Conservation (phyloP, 2,888 invertebrate genomes). For the Tineola bisselliella region DNA sequence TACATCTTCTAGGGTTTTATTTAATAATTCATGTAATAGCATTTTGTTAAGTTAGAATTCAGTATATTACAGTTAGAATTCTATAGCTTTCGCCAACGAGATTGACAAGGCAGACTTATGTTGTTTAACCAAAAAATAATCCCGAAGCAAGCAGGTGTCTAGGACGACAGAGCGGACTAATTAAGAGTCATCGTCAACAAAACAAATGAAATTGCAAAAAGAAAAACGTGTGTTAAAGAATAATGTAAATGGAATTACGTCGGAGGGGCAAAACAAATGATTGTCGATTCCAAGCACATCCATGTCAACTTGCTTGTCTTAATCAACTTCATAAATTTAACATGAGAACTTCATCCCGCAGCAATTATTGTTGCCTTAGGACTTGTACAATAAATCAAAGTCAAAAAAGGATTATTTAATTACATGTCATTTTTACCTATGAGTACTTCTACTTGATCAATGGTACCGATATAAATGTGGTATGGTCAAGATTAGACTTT, state of each 20-base stretch:
- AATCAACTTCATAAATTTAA: constrained; percentile 46
- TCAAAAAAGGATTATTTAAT: constrained; percentile 8
- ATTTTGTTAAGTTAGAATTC: too few relatives aligned
- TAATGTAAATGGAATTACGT: neutral
- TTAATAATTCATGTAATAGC: too few relatives aligned
- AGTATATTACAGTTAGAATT: too few relatives aligned
- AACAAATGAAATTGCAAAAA: neutral
- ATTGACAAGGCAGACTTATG: too few relatives aligned
- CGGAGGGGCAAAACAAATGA: constrained; percentile 10
- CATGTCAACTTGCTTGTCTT: constrained; percentile 30
- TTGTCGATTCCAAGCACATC: constrained; percentile 35
- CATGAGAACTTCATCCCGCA: constrained; percentile 39
- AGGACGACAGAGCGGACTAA: too few relatives aligned
- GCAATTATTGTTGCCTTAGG: constrained; percentile 28
- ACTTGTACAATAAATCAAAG: neutral
- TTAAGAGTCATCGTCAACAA: too few relatives aligned
- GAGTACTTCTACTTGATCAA: neutral
- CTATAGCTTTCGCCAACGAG: too few relatives aligned
- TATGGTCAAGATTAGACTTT: neutral
- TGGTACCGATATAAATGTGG: neutral
- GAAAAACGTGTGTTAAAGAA: neutral
- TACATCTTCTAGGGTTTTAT: too few relatives aligned
- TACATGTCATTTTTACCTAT: constrained; percentile 3
- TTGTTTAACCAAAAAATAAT: too few relatives aligned
- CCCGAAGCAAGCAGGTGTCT: too few relatives aligned